phyloP scores from a whole-genome alignment of 2,888 invertebrate genomes.

The Drosophila vallismaia region DNA sequence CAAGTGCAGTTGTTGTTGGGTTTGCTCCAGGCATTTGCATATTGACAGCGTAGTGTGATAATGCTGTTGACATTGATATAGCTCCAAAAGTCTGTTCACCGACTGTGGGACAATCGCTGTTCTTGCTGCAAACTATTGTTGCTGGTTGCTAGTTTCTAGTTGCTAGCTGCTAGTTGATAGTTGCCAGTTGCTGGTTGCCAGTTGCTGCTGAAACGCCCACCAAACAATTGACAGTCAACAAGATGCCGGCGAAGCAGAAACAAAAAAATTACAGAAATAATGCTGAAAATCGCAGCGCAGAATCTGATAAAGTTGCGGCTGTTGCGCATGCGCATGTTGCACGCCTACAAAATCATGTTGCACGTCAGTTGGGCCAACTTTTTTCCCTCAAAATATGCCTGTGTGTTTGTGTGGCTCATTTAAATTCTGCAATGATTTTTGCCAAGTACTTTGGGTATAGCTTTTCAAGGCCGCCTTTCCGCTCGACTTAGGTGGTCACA shows the following conservation, averaged over 20 bases:
- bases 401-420: constrained; percentile 64
- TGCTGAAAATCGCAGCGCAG: constrained; percentile 42
- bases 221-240: constrained; percentile 78
- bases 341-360: constrained; percentile 84
- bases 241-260: constrained; percentile 63
- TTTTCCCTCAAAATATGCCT: constrained; percentile 58
- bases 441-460: constrained; percentile 64
- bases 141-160: constrained; percentile 27
- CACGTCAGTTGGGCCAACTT: constrained; percentile 77
- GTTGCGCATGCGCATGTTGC: constrained; percentile 82
- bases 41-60: constrained; percentile 80
- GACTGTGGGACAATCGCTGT: constrained; percentile 47
- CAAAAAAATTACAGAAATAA: constrained; percentile 30
- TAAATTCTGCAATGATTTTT: constrained; percentile 78
- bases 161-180: constrained; percentile 28
- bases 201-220: constrained; percentile 66
- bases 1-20: constrained; percentile 30
- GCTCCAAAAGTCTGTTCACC: constrained; percentile 58
- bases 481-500: constrained; percentile 73
- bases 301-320: constrained; percentile 80
- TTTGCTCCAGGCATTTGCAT: constrained; percentile 73
- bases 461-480: constrained; percentile 68
- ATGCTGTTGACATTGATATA: constrained; percentile 80
- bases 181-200: constrained; percentile 37
- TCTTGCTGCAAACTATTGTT: constrained; percentile 30